Percentiles rank a stretch among this genome's conserved stretches.
Conservation (phyloP, 2,888 invertebrate genomes). For the Tanaodytes sp. region DNA sequence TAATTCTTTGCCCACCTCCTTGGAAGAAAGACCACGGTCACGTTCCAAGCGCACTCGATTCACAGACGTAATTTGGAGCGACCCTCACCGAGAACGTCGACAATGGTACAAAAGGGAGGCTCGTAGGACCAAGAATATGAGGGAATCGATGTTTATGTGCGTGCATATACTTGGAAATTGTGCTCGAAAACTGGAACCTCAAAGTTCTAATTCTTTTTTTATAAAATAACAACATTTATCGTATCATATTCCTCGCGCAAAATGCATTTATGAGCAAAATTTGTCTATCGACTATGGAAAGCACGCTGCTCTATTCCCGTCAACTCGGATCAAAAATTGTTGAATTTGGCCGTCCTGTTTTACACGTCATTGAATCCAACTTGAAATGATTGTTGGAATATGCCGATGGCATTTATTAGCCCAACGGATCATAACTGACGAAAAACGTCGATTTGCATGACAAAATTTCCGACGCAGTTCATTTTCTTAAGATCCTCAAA, state of each 20-base stretch:
- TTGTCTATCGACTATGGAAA: too few species aligned
- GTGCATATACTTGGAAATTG: too few species aligned
- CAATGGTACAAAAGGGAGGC: slow-evolving; percentile 52
- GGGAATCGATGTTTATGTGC: slow-evolving; percentile 32
- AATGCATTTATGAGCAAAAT: too few species aligned
- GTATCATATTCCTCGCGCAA: too few species aligned
- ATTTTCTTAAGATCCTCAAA: slow-evolving; percentile 17
- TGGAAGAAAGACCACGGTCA: slow-evolving; percentile 51
- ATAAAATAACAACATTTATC: slow-evolving; percentile 6
- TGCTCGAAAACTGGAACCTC: too few species aligned
- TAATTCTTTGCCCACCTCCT: slow-evolving; percentile 54
- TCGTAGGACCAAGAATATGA: slow-evolving; percentile 51
- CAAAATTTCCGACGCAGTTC: slow-evolving; percentile 10
- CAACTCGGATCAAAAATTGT: too few species aligned
- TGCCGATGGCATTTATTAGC: too few species aligned
- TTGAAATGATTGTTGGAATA: too few species aligned
- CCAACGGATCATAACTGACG: too few species aligned
- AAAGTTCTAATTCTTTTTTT: slow-evolving; percentile 11
- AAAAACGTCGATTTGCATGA: neutral
- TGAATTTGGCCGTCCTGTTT: too few species aligned
- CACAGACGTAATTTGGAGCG: slow-evolving; percentile 54
- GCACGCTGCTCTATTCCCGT: too few species aligned
- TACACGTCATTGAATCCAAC: too few species aligned
- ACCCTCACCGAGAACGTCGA: slow-evolving; percentile 51
- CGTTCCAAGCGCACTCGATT: slow-evolving; percentile 53